A percentile compares a stretch with the other conserved stretches of the same genome.
phyloP scores from a whole-genome alignment of 2,797 vertebrate species.

The Phoxinus dragarum region DNA sequence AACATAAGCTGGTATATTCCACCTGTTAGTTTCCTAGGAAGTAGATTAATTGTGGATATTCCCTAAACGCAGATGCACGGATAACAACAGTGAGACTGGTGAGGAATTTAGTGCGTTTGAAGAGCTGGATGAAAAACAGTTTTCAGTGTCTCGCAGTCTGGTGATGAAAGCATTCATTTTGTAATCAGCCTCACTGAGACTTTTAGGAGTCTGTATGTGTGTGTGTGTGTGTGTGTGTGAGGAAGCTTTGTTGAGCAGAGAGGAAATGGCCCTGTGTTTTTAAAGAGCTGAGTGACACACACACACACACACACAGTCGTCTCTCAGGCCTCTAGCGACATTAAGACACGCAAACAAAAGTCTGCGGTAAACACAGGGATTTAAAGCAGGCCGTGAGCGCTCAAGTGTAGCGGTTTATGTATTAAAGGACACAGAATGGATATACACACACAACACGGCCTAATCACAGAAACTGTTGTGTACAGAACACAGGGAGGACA shows the following conservation, averaged over 20 bases:
- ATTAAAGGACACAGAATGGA: conserved; percentile 72
- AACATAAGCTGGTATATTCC: neutral
- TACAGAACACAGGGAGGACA: conserved; percentile 62
- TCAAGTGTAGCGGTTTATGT: conserved; percentile 74
- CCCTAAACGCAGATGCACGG: neutral
- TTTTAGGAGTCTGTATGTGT: conserved; percentile 47
- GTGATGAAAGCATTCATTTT: conserved; percentile 61
- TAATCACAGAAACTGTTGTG: conserved; percentile 34
- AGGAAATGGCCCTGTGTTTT: conserved; percentile 70
- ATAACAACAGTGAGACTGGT: neutral
- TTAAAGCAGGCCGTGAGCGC: conserved; percentile 69
- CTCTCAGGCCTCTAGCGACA: conserved; percentile 68
- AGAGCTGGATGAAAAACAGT: conserved; percentile 40
- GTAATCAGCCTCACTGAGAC: conserved; percentile 49
- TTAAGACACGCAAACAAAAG: conserved; percentile 66
- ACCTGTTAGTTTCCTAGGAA: neutral
- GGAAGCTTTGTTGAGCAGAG: conserved; percentile 62
- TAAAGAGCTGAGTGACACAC: conserved; percentile 64
- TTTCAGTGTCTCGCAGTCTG: conserved; percentile 53
- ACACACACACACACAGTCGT: conserved; percentile 61
- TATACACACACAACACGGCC: conserved; percentile 67
- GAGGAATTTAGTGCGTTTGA: conserved; percentile 13
- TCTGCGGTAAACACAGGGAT: conserved; percentile 71
- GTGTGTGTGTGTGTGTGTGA: conserved; percentile 51
- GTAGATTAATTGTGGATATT: neutral